These are phyloP conservation scores for Sebastes cheni DNA, from an alignment of 2,797 vertebrate species.

Conservation along the genomic window DNA sequence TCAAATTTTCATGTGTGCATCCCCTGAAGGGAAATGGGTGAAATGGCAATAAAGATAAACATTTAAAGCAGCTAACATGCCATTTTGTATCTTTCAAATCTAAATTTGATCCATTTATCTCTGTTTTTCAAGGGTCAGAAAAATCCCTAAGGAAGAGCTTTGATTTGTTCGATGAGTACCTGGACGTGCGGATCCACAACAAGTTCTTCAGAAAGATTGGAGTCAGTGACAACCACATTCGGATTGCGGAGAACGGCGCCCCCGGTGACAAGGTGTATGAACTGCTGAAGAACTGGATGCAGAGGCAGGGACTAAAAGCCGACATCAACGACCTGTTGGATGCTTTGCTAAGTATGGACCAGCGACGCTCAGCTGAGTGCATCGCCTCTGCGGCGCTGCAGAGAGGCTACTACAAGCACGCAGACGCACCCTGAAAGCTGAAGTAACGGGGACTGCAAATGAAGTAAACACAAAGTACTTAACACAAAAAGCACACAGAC, in stretches of 20 bases:
- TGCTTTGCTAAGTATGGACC: constrained; percentile 80
- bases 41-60: neutral
- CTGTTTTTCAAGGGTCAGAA: constrained; percentile 71
- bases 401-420: constrained; percentile 80
- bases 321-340: constrained; percentile 84
- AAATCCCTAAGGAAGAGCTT: constrained; percentile 84
- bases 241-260: constrained; percentile 74
- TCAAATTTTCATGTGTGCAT: neutral
- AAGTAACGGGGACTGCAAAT: neutral
- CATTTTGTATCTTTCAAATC: neutral
- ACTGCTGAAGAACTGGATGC: constrained; percentile 86
- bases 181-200: constrained; percentile 84
- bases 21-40: neutral
- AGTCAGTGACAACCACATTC: constrained; percentile 83
- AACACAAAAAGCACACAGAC: constrained; percentile 57
- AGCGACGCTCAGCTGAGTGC: constrained; percentile 82
- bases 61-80: neutral
- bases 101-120: neutral
- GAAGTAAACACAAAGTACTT: constrained; percentile 41
- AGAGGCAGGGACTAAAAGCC: constrained; percentile 81
- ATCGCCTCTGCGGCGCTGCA: constrained; percentile 78
- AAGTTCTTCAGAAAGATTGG: constrained; percentile 86
- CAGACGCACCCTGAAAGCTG: constrained; percentile 59
- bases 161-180: constrained; percentile 80
- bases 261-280: constrained; percentile 83